These are phyloP conservation scores for Drosophila emarginata DNA, from an alignment of 2,888 invertebrate genomes.

Conservation along the genomic window DNA sequence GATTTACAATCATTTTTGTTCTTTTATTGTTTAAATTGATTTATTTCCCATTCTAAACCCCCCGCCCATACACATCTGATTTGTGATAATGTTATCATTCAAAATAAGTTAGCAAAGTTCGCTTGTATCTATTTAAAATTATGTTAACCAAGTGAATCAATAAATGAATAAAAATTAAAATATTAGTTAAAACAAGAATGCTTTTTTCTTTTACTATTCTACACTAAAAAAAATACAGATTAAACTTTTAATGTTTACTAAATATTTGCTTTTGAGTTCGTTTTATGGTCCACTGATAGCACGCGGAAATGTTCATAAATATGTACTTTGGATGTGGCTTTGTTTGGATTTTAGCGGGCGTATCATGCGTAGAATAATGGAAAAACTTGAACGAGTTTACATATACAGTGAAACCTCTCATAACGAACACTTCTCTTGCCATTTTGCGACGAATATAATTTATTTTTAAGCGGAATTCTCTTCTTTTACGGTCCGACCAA, in stretches of 20 bases:
- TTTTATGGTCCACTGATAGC: constrained; percentile 27
- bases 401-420: too few species aligned
- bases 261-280: background rate
- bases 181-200: constrained; percentile 16
- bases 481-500: too few species aligned
- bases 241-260: constrained; percentile 1
- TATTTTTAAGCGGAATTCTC: too few species aligned
- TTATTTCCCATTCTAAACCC: constrained; percentile 32
- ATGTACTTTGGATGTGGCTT: constrained; percentile 37
- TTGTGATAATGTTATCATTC: constrained; percentile 65
- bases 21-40: constrained; percentile 45
- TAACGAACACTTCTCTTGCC: too few species aligned
- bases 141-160: constrained; percentile 56
- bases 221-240: background rate
- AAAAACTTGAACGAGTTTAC: background rate
- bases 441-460: too few species aligned
- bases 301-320: background rate
- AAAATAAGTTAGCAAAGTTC: constrained; percentile 57
- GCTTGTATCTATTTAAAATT: constrained; percentile 63
- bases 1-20: constrained; percentile 46
- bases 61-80: constrained; percentile 37
- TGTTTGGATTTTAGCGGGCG: constrained; percentile 4
- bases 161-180: constrained; percentile 44
- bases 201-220: constrained; percentile 16
- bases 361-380: constrained; percentile 14